A percentile compares a stretch with the other conserved stretches of the same genome.
Evolutionary conservation across 92 coral and sea anemone genomes (phyloP).

Genomic region (Porites cylindrica): DNA sequence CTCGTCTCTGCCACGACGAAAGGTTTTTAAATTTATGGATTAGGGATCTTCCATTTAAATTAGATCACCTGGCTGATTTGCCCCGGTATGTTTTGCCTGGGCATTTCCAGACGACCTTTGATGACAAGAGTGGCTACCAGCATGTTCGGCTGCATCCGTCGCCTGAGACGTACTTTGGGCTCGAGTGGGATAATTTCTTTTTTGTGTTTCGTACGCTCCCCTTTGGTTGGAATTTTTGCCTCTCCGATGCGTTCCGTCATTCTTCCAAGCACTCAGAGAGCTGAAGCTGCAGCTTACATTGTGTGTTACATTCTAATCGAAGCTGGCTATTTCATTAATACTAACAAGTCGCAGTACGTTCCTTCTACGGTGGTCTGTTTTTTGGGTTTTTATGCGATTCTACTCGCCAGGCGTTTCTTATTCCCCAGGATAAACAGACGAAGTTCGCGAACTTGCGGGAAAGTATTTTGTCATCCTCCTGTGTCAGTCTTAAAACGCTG

Average conservation of each 20-base stretch:
- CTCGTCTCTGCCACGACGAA: constrained; percentile 14
- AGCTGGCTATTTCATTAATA: constrained; percentile 41
- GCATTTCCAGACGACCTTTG: not conserved
- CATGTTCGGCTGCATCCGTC: not conserved
- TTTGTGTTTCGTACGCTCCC: not conserved
- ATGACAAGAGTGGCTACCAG: not conserved
- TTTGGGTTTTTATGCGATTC: constrained; percentile 7
- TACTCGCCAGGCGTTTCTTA: constrained; percentile 12
- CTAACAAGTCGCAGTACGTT: constrained; percentile 14
- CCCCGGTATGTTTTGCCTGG: constrained; percentile 16
- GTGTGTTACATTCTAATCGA: constrained; percentile 43
- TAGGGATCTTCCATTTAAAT: not conserved
- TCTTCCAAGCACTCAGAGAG: constrained; percentile 5
- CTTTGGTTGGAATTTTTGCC: not conserved
- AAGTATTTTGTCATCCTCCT: constrained; percentile 3
- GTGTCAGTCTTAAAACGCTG: constrained; percentile 38
- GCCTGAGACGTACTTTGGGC: not conserved
- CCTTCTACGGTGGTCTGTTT: constrained; percentile 21
- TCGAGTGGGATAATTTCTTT: not conserved
- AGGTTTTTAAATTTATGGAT: constrained; percentile 5
- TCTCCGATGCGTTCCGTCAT: constrained; percentile 5
- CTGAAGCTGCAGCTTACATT: constrained; percentile 53
- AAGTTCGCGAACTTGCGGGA: constrained; percentile 20
- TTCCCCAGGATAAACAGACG: constrained; percentile 28
- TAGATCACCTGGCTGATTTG: not conserved